Evolutionary conservation across 2,888 invertebrate species (phyloP).

Genomic region (Gonocerus acuteangulatus): DNA sequence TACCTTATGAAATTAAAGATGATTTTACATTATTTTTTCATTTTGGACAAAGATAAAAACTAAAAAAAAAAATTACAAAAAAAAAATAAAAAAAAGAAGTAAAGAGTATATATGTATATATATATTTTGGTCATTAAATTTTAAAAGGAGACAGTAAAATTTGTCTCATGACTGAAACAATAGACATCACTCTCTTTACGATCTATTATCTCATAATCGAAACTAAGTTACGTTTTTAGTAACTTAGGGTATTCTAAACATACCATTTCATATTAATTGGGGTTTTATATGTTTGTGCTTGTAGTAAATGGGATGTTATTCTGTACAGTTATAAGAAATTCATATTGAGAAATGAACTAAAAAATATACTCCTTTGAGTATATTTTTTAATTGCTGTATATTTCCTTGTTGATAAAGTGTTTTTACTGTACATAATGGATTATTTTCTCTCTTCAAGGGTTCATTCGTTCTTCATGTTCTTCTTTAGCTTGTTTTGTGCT

Average conservation of each 20-base stretch:
- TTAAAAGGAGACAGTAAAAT: background rate
- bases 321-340: background rate
- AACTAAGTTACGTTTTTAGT: constrained; percentile 6
- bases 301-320: background rate
- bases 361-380: background rate
- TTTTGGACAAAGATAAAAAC: too few relatives aligned
- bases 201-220: background rate
- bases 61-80: too few relatives aligned
- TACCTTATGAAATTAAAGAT: too few relatives aligned
- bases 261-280: background rate
- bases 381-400: constrained; percentile 29
- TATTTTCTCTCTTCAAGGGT: constrained; percentile 1
- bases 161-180: background rate
- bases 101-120: background rate
- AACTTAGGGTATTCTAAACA: constrained; percentile 9
- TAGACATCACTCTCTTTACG: constrained; percentile 1
- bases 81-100: too few relatives aligned
- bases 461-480: background rate
- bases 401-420: constrained; percentile 31
- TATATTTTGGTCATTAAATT: background rate
- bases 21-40: too few relatives aligned
- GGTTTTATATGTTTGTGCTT: constrained; percentile 1
- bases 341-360: background rate
- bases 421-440: constrained; percentile 31
- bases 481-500: constrained; percentile 10